phyloP scores from a whole-genome alignment of 2,888 invertebrate species.

The Rhagonycha fulva region DNA sequence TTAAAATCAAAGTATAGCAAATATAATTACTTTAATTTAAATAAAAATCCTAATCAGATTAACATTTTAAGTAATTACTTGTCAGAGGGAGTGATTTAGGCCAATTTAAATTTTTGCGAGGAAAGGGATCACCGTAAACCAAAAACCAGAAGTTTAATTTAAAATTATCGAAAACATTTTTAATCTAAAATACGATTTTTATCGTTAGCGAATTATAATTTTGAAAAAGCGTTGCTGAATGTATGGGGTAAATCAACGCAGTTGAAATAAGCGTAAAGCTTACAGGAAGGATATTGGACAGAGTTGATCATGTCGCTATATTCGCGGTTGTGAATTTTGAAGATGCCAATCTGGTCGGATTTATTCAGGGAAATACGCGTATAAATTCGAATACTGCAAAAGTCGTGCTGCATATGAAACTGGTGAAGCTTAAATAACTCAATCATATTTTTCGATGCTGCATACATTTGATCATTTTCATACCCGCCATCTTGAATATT shows the following conservation, averaged over 20 bases:
- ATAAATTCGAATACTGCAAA: constrained; percentile 28
- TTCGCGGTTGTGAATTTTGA: constrained; percentile 27
- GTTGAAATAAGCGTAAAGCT: constrained; percentile 15
- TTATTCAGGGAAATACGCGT: constrained; percentile 29
- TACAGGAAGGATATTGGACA: constrained; percentile 30
- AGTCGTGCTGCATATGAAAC: constrained; percentile 26
- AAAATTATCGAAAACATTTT: not conserved
- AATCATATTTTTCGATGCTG: constrained; percentile 28
- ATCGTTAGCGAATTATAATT: not conserved
- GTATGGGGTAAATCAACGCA: constrained; percentile 20
- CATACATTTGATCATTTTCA: constrained; percentile 24
- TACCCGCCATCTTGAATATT: constrained; percentile 18
- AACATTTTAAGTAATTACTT: not conserved
- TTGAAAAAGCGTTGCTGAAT: constrained; percentile 8
- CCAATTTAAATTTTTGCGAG: not conserved
- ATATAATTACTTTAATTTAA: not conserved
- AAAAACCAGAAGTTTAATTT: not conserved
- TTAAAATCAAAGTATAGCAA: not conserved
- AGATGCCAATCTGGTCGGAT: constrained; percentile 26
- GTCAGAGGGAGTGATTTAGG: not conserved
- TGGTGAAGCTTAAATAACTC: constrained; percentile 26
- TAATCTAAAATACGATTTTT: not conserved
- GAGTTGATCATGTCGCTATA: constrained; percentile 25
- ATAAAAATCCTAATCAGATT: not conserved
- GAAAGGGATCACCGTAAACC: not conserved